These are phyloP conservation scores for Clostera curtula DNA, from an alignment of 2,888 invertebrate genomes.

Conservation along the genomic window DNA sequence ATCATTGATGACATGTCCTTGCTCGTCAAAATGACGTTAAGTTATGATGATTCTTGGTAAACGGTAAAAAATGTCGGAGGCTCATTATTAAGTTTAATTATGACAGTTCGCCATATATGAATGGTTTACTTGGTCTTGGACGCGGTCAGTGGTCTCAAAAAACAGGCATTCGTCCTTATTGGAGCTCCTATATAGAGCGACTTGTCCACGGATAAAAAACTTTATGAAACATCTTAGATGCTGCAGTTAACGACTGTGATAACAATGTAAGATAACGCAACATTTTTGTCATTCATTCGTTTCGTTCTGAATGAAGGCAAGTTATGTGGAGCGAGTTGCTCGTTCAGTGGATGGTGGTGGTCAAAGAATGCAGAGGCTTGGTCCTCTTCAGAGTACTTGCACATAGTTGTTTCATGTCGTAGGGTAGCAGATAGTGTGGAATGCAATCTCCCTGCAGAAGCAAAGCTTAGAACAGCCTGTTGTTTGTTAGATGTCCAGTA, in stretches of 20 bases:
- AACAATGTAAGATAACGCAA: conserved; percentile 26
- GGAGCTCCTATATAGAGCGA: conserved; percentile 49
- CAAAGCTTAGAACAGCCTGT: too few species aligned
- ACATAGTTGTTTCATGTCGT: too few species aligned
- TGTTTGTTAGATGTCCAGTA: too few species aligned
- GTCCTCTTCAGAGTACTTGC: too few species aligned
- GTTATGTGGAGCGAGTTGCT: conserved; percentile 11
- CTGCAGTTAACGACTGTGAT: conserved; percentile 37
- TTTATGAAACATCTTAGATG: conserved; percentile 38
- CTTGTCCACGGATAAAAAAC: conserved; percentile 48
- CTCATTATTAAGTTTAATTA: conserved; percentile 71
- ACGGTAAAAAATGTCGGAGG: conserved; percentile 49
- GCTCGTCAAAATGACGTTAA: conserved; percentile 52
- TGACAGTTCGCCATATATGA: conserved; percentile 70
- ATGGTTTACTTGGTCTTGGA: conserved; percentile 50
- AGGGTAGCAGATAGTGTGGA: too few species aligned
- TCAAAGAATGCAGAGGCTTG: too few species aligned
- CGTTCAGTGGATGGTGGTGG: too few species aligned
- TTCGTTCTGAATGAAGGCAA: conserved; percentile 4
- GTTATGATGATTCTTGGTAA: conserved; percentile 61
- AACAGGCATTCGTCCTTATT: conserved; percentile 41
- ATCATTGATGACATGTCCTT: conserved; percentile 33
- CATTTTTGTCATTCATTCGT: conserved; percentile 15
- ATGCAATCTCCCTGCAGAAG: too few species aligned
- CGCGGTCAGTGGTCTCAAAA: conserved; percentile 40